Evolutionary conservation across 2,113 vertebrate species (phyloP), one percentile per base, ranked within the genome.

Genomic region (Pagrus major): DNA sequence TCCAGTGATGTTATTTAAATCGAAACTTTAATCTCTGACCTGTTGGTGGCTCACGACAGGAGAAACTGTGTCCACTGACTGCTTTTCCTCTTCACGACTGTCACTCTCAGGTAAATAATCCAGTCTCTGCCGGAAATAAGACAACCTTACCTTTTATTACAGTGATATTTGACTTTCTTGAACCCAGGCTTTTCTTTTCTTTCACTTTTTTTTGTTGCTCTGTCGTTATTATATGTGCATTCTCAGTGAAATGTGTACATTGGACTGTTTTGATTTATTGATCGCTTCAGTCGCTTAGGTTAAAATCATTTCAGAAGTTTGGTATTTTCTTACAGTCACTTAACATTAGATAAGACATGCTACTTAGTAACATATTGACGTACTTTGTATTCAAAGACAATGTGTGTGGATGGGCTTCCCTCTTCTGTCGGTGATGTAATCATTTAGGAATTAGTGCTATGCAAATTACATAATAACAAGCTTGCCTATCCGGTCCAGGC

Each of bases 381-480:
- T 4, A 47, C 14, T 64, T 47, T 39, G 8, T 41, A 12, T 20
- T 55, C 1, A 65, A 64, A 35, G 10, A 0, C 6, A 67, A 15
- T 2, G 44, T 2, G 44, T 35, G 29, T 0, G 15, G 21, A 58
- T 41, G 12, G 9, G 20, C 25, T 47, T 78, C 15, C 47, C 33
- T 54, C 21, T 55, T 61, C 6, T 55, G 6, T 42, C 60, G 52
- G 67, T 87, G 83, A 86, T 70, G 75, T 90, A 77, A 89, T 86
- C 75, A 70, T 49, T 78, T 58, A 78, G 83, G 86, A 88, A 89
- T 90, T 77, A 59, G 8, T 76, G 64, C 23, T 41, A 70, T 84
- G 60, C 23, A 75, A 77, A 69, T 79, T 56, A 74, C 37, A 77
- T 64, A 74, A 85, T 54, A 49, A 59, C 2, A 31, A 49, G 0